Conservation (phyloP, 2,113 vertebrate species). For the Carassius carassius region DNA sequence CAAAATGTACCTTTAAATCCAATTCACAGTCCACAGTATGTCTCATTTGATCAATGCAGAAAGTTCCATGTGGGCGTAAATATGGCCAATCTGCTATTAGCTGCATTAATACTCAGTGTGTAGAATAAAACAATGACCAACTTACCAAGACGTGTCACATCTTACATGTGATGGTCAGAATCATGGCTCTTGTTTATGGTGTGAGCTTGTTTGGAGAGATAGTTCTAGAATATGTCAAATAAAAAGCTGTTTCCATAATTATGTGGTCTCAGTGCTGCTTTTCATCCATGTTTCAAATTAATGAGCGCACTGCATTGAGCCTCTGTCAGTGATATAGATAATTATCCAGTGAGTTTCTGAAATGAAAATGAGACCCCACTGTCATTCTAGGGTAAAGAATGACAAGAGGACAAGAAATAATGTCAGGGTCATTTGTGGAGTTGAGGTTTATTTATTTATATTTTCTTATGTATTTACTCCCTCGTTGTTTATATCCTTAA, state of each 20-base stretch:
- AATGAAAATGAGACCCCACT: constrained; percentile 40
- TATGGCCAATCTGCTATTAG: neutral
- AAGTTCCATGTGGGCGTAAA: neutral
- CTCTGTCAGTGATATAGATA: constrained; percentile 58
- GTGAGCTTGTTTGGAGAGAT: constrained; percentile 39
- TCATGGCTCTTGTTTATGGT: neutral
- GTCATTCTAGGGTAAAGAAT: constrained; percentile 54
- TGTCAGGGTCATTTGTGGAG: constrained; percentile 50
- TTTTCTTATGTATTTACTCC: neutral
- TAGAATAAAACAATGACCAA: neutral
- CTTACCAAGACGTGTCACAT: neutral
- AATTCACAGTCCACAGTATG: neutral
- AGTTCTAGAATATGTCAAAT: constrained; percentile 46
- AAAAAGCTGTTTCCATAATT: constrained; percentile 8
- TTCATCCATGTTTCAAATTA: constrained; percentile 49
- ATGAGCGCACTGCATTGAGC: constrained; percentile 41
- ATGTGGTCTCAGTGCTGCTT: constrained; percentile 53
- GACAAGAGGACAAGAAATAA: constrained; percentile 36
- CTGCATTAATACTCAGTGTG: neutral
- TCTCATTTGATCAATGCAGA: neutral
- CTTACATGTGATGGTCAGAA: constrained; percentile 45
- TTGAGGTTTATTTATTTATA: neutral
- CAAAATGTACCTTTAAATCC: too few species aligned
- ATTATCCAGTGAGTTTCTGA: constrained; percentile 56
- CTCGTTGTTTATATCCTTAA: too few species aligned